phyloP scores from a whole-genome alignment of 2,888 invertebrate genomes.

The Lithophane semibrunnea region DNA sequence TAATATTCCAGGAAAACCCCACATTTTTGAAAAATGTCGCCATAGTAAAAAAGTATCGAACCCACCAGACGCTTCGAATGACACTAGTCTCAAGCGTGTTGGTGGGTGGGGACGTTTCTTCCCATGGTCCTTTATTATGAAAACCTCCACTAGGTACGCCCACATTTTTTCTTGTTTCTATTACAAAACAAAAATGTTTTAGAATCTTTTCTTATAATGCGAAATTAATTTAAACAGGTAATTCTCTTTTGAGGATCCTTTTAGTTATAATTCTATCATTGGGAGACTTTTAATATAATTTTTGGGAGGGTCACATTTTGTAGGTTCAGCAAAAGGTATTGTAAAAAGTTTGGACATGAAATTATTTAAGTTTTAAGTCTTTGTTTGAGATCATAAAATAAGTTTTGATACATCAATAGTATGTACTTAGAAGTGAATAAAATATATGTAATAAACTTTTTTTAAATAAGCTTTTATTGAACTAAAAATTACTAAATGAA shows the following conservation, averaged over 20 bases:
- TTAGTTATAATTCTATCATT: constrained; percentile 20
- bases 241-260: constrained; percentile 9
- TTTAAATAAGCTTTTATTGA: too few species aligned
- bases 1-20: too few species aligned
- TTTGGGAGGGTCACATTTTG: not conserved
- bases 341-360: not conserved
- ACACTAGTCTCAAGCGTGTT: too few species aligned
- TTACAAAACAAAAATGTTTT: constrained; percentile 8
- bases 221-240: constrained; percentile 19
- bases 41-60: too few species aligned
- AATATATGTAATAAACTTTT: too few species aligned
- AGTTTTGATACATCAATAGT: not conserved
- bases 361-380: not conserved
- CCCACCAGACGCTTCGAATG: too few species aligned
- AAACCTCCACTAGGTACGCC: not conserved
- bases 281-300: not conserved
- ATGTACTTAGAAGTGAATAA: too few species aligned
- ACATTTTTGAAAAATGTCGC: too few species aligned
- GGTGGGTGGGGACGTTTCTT: too few species aligned
- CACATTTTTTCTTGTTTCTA: not conserved
- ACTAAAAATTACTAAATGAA: too few species aligned
- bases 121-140: not conserved
- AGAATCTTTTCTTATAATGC: not conserved
- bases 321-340: not conserved
- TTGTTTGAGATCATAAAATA: not conserved